Evolutionary conservation across 2,888 invertebrate genomes (phyloP), one percentile per base, ranked within the genome.

Genomic region (Harmothoe impar): DNA sequence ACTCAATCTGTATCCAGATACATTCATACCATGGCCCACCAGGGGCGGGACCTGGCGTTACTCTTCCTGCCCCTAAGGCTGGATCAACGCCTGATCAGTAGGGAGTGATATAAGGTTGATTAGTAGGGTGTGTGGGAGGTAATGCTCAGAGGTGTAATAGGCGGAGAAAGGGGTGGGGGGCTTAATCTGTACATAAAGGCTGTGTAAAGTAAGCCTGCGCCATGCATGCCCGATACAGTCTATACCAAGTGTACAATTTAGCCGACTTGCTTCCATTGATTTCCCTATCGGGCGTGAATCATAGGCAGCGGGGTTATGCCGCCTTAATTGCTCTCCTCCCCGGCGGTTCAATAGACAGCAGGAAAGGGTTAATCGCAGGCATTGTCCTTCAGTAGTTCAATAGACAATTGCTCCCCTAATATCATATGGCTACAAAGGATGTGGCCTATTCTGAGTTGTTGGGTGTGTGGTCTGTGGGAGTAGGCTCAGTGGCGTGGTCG

Each of bases 231-330:
- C 23, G 62, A 20, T 20, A 3, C 23, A 62, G 62, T n/a, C 62
- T 25, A 25, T 20, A 15, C 77, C 17, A n/a, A 81, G 33, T 81
- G 81, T 81, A 43, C 81, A 20, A 81, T 81, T 81, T 81, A 81
- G 35, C 43, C 81, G 81, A 33, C 81, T 81, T 35, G 43, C 15
- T 7, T 12, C 35, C n/a, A 43, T 43, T 43, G 81, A 81, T 81
- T 81, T 81, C 81, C 81, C 35, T 20, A 81, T 81, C 33, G 81
- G 33, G 0, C 81, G n/a, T 81, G 81, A 81, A 81, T 43, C 81
- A 81, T 43, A 10, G 20, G 17, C 29, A 29, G 62, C 25, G 29
- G 62, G 29, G 77, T 77, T 77, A 77, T 31, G 29, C 77, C 3
- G 31, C 77, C 25, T 77, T 77, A 31, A 77, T 77, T 77, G 31